A percentile compares a stretch with the other conserved stretches of the same genome.
phyloP scores from a whole-genome alignment of 2,113 vertebrate species.

The Sigmodon hispidus region DNA sequence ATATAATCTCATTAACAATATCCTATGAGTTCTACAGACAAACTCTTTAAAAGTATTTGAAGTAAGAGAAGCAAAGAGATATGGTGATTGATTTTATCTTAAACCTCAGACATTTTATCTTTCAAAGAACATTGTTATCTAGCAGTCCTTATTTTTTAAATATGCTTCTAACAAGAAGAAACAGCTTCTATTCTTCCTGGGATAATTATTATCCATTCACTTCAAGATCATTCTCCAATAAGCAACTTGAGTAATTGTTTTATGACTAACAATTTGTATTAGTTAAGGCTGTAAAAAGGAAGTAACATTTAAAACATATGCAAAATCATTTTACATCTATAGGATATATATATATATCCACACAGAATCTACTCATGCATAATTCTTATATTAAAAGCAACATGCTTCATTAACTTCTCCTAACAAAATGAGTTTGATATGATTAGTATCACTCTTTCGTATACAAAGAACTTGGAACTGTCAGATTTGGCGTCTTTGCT shows the following conservation, averaged over 20 bases:
- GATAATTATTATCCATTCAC: not conserved
- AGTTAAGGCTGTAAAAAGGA: not conserved
- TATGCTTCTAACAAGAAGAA: not conserved
- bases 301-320: not conserved
- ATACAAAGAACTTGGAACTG: not conserved
- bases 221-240: not conserved
- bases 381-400: not conserved
- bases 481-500: not conserved
- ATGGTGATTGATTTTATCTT: not conserved
- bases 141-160: not conserved
- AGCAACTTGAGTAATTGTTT: not conserved
- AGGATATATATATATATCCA: not conserved
- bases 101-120: not conserved
- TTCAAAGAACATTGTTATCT: conserved; percentile 2
- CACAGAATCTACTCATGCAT: not conserved
- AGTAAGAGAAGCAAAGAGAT: conserved; percentile 7
- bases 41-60: not conserved
- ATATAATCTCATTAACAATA: not conserved
- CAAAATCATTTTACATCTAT: not conserved
- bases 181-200: not conserved
- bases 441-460: not conserved
- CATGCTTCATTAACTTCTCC: not conserved
- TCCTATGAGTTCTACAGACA: not conserved
- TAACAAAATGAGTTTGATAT: not conserved
- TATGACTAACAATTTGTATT: not conserved